Base-by-base conservation (phyloP, 2,797 vertebrate genomes). In the Sebastolobus alascanus region DNA sequence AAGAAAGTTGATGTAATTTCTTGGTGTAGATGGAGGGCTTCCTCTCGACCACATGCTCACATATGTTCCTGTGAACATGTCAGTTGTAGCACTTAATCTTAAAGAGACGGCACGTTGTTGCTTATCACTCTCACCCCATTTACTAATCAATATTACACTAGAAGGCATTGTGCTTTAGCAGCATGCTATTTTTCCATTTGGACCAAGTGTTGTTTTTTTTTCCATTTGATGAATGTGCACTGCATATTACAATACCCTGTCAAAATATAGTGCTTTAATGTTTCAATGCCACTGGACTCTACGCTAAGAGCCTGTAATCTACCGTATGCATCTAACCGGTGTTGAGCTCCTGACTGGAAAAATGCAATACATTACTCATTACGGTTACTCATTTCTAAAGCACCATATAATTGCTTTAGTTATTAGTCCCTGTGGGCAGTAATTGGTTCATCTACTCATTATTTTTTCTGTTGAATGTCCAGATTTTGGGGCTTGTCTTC, bases 361-460 rank as follows among this genome's bases (percentile, higher is more conserved):
- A 84, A 78, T 72, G 56, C 46, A 92, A 87, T 84, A 82, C 79
- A 89, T 91, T 72, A 89, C 87, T 91, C 83, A 92, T 92, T 92
- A 87, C 68, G 83, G 77, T 84, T 89, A 87, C 76, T 92, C 65
- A 84, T 92, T 92, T 89, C 76, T 88, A 58, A 83, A 86, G 56
- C 58, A 75, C 60, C 59, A 46, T 46, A 78, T 84, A 78, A 89
- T 86, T 86, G 76, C 84, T 82, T 81, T 46, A 77, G 76, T 88
- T 89, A 89, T 85, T 86, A 72, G 67, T 87, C 85, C 79, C 84
- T 38, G 25, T 82, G 77, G 78, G 67, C 66, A 80, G 73, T 87
- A 84, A 87, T 83, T 85, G 76, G 38, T 86, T 87, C 80, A 80
- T 83, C 67, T 40, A 64, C 77, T 84, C 31, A 54, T 86, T 77